phyloP scores from a whole-genome alignment of 2,797 vertebrate species.

The Hydrophis major region DNA sequence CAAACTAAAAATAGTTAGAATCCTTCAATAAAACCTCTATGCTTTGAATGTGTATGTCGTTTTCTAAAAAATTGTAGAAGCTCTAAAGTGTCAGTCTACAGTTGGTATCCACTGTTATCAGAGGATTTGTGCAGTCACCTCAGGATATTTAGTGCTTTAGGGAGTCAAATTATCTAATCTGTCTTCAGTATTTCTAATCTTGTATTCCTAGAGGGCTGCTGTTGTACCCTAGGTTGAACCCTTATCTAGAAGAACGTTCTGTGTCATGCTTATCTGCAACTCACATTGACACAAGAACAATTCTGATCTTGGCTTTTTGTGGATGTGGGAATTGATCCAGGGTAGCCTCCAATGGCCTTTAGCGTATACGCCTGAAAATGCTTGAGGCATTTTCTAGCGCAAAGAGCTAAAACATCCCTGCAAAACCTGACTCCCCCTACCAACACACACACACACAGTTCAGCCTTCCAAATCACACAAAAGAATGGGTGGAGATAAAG shows the following conservation, averaged over 20 bases:
- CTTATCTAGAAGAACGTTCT: neutral
- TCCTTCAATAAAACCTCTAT: neutral
- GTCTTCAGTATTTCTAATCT: neutral
- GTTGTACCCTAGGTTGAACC: neutral
- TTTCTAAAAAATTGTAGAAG: neutral
- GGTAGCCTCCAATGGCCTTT: neutral
- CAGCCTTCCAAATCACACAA: neutral
- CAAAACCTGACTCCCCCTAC: neutral
- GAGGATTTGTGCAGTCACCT: neutral
- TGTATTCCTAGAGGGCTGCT: neutral
- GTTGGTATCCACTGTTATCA: neutral
- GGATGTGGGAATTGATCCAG: neutral
- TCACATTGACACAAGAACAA: neutral
- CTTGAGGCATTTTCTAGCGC: neutral
- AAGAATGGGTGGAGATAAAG: neutral
- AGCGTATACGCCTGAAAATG: neutral
- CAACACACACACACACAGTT: neutral
- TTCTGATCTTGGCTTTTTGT: neutral
- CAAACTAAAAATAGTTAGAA: neutral
- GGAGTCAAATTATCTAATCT: neutral
- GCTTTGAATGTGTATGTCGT: neutral
- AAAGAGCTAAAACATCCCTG: neutral
- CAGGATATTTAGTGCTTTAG: neutral
- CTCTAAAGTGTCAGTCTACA: neutral
- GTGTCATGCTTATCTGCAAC: neutral